Base-by-base conservation (phyloP, 2,888 invertebrate genomes). In the Danaus chrysippus region DNA sequence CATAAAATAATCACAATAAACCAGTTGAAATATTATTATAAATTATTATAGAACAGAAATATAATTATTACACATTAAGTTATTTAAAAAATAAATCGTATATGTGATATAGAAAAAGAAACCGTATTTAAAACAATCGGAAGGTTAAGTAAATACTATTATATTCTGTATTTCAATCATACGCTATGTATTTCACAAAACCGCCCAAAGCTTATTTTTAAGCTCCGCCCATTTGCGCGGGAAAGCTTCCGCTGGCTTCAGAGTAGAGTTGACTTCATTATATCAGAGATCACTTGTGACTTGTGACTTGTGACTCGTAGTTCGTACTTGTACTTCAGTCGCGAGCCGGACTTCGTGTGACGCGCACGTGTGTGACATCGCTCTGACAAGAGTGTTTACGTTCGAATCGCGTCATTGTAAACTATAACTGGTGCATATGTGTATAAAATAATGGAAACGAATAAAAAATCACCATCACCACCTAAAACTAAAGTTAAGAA, bases 401-500 rank as follows among this genome's bases (percentile, higher is more conserved):
- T 77, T 34, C 23, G 8, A 34, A 5, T 34, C 23, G 23, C 23
- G 23, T 34, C 23, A 34, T 8, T 34, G 23, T 34, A 34, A 5
- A 34, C 23, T 71, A 66, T 54, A 63, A 69, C 66, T 73, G 72
- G 66, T 69, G 56, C 67, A 62, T 61, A 49, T 64, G 67, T 59
- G 65, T 67, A 68, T 68, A 68, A 58, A 64, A 66, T 65, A 72
- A 93, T 93, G 93, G 92, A 90, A 73, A 92, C 92, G 81, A 86
- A 91, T 44, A 85, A 91, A 34, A 79, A 84, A 59, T 76, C 84
- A 44, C 74, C 83, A 8, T 82, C 87, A 62, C 86, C 90, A 41
- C 85, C 86, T 10, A 82, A 84, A 66, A 75, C 84, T 54, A 86
- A 83, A 76, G 91, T 93, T 71, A 95, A 95, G 84, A 94, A 94